These are phyloP conservation scores for Coranthus polyacanthus DNA, from an alignment of 2,797 vertebrate species.

Conservation along the genomic window DNA sequence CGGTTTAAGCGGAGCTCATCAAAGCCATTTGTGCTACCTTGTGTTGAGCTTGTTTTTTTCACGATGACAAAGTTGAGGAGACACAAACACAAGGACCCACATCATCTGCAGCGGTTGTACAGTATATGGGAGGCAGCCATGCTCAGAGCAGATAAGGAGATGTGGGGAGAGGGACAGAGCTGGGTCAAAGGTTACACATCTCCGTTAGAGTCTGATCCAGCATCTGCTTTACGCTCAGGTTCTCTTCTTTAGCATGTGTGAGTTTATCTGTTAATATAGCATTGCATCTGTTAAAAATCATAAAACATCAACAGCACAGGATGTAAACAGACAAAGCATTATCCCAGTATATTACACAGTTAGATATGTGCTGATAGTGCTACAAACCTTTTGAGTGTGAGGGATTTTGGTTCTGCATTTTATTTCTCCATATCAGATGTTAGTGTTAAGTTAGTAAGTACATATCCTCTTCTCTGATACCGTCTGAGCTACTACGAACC, in stretches of 20 bases:
- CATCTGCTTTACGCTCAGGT: constrained; percentile 94
- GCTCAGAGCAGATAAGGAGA: constrained; percentile 49
- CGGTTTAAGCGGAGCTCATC: no score
- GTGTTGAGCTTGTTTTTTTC: constrained; percentile 30
- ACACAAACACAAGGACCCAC: constrained; percentile 24
- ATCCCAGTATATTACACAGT: constrained; percentile 15
- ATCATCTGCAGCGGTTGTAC: constrained; percentile 35
- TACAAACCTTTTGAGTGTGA: constrained; percentile 13
- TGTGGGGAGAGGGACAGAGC: constrained; percentile 33
- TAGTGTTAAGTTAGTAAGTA: constrained; percentile 23
- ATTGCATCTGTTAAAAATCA: constrained; percentile 63
- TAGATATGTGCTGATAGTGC: constrained; percentile 32
- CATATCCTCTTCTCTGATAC: neutral
- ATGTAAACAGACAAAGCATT: constrained; percentile 35
- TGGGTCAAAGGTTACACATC: constrained; percentile 95
- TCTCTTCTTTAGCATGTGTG: constrained; percentile 93
- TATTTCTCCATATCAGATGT: neutral
- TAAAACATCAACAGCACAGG: constrained; percentile 25
- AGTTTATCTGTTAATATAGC: constrained; percentile 95
- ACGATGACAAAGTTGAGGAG: constrained; percentile 20
- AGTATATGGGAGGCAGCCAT: constrained; percentile 45
- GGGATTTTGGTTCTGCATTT: neutral
- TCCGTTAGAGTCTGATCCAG: constrained; percentile 98
- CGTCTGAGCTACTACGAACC: neutral
- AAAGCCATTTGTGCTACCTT: constrained; percentile 49